These are phyloP conservation scores for Cremastinae sp. DNA, from an alignment of 2,888 invertebrate genomes.

Conservation along the genomic window DNA sequence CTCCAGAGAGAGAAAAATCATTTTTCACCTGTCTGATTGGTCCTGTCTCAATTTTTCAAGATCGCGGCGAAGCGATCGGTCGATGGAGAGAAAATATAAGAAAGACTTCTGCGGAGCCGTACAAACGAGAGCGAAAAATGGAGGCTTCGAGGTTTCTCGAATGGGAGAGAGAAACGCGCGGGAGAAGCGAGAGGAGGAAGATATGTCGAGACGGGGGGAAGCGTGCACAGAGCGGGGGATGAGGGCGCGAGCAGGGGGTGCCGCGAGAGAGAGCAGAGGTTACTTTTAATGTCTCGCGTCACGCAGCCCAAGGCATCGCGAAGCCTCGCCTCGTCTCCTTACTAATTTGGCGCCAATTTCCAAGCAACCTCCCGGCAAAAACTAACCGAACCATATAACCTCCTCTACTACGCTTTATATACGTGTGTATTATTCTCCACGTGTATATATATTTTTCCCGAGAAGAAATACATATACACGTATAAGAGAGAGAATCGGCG, in stretches of 20 bases:
- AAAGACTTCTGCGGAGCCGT: constrained; percentile 11
- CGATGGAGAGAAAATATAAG: constrained; percentile 10
- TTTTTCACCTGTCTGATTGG: neutral
- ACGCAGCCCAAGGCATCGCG: constrained; percentile 74
- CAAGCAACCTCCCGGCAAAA: constrained; percentile 80
- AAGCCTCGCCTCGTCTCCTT: constrained; percentile 73
- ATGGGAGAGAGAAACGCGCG: constrained; percentile 8
- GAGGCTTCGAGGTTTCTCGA: constrained; percentile 37
- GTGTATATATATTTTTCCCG: constrained; percentile 3
- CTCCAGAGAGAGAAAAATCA: neutral
- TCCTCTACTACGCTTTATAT: constrained; percentile 64
- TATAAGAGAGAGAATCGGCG: constrained; percentile 43
- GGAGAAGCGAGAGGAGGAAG: constrained; percentile 25
- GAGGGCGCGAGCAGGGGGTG: constrained; percentile 57
- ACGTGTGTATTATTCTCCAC: constrained; percentile 48
- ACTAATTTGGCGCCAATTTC: constrained; percentile 81
- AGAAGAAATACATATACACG: constrained; percentile 27
- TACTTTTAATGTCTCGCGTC: constrained; percentile 80
- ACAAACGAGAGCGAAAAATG: constrained; percentile 50
- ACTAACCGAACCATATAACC: constrained; percentile 79
- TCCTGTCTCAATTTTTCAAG: constrained; percentile 1
- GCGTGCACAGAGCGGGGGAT: constrained; percentile 40
- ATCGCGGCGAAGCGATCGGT: constrained; percentile 9
- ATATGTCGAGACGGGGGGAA: constrained; percentile 8
- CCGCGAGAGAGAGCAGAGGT: constrained; percentile 74